These are phyloP conservation scores for Tachina fera DNA, from an alignment of 2,888 invertebrate genomes.

Conservation along the genomic window DNA sequence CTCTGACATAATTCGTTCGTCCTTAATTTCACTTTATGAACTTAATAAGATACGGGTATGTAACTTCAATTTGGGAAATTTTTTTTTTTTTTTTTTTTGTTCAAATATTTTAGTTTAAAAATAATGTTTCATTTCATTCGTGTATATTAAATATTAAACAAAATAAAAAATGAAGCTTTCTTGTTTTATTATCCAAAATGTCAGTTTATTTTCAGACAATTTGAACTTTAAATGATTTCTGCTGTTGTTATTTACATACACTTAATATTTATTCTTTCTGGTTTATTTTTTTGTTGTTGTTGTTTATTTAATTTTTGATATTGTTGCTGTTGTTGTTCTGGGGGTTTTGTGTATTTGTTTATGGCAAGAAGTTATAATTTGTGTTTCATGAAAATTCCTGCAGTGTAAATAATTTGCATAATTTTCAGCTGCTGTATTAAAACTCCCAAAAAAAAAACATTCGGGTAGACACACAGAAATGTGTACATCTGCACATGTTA, in stretches of 20 bases:
- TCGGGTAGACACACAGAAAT: slow-evolving; percentile 2
- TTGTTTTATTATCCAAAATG: not conserved
- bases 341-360: not conserved
- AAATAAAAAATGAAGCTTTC: not conserved
- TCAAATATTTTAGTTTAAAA: not conserved
- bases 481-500: slow-evolving; percentile 32
- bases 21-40: too few species aligned
- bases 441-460: slow-evolving; percentile 22
- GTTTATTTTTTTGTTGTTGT: slow-evolving; percentile 28
- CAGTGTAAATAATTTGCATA: slow-evolving; percentile 68
- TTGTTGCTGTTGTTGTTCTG: not conserved
- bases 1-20: too few species aligned
- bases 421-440: slow-evolving; percentile 67
- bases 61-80: too few species aligned
- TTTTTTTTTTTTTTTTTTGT: not conserved
- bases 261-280: slow-evolving; percentile 29
- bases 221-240: slow-evolving; percentile 63
- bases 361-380: slow-evolving; percentile 64
- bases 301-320: slow-evolving; percentile 15
- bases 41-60: too few species aligned
- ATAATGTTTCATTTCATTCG: not conserved
- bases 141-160: not conserved
- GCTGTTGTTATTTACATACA: slow-evolving; percentile 53
- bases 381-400: slow-evolving; percentile 65
- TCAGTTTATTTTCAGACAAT: slow-evolving; percentile 61